Conservation (phyloP, 92 coral and sea anemone species). For the Palythoa caribaeorum region DNA sequence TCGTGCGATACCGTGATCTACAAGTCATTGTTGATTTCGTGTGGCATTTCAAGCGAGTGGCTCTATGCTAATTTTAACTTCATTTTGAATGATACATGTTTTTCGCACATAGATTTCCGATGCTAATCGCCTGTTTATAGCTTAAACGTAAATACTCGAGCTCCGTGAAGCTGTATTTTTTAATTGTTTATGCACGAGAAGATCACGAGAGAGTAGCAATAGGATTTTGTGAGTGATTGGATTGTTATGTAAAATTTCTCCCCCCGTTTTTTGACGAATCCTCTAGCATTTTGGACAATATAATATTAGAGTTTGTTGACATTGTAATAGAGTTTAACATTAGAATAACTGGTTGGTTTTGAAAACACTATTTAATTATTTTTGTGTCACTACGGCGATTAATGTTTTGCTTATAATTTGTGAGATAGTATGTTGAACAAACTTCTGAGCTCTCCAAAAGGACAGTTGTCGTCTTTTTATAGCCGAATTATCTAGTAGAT, state of each 20-base stretch:
- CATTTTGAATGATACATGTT: background rate
- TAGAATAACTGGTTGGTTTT: background rate
- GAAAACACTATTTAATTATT: background rate
- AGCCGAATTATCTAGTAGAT: too few relatives aligned
- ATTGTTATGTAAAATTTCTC: background rate
- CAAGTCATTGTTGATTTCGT: conserved; percentile 37
- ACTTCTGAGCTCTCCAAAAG: too few relatives aligned
- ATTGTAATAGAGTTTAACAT: background rate
- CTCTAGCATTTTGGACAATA: conserved; percentile 2
- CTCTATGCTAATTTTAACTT: conserved; percentile 40
- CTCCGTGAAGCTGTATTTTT: background rate
- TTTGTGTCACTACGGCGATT: background rate
- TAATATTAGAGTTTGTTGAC: background rate
- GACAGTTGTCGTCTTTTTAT: too few relatives aligned
- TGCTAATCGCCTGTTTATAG: conserved; percentile 7
- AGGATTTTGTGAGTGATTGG: background rate
- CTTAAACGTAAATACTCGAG: background rate
- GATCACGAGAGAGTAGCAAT: background rate
- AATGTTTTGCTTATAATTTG: background rate
- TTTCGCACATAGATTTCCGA: conserved; percentile 13
- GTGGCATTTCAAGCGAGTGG: conserved; percentile 28
- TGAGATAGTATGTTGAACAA: too few relatives aligned
- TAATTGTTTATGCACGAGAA: background rate
- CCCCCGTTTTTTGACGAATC: background rate
- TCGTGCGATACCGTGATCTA: background rate